Evolutionary conservation across 2,797 vertebrate species (phyloP), one percentile per base, ranked within the genome.

Genomic region (Galaxias olidus): DNA sequence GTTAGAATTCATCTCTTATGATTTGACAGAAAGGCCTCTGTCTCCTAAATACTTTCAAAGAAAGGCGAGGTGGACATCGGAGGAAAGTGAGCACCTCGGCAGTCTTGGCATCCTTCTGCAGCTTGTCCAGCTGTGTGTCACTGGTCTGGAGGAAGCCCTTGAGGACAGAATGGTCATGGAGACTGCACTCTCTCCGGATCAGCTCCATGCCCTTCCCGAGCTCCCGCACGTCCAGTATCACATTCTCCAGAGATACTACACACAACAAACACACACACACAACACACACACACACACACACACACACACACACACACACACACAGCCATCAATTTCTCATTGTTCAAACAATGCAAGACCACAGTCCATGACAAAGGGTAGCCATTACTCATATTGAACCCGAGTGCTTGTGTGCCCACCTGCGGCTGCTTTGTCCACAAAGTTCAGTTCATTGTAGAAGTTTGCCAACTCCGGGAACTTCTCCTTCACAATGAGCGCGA

Each of bases 141-240:
- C 90, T 96, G 75, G 81, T 55, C 49, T 91, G 92, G 73, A 98
- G 87, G 87, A 99, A 99, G 76, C 78, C 81, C 68, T 97, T 95
- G 63, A 99, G 93, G n/a, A 98, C 90, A 0, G 91, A 84, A 66
- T 95, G 94, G 77, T 98, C 97, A 0, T 98, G 97, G 52, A 94
- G 90, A 71, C 93, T 94, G 19, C 96, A 96, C 82, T 98, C 96
- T 41, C 93, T 89, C 51, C 95, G 91, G 69, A 98, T 94, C 81
- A 98, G 88, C 41, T 99, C 97, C 97, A 98, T 98, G 30, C 96
- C 96, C 75, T 95, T 94, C 7, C 95, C 96, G 84, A 98, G 90
- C 87, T 99, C 97, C 80, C 94, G 93, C 1, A 98, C 96, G 0
- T 99, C 97, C 73, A 96, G 88, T 85, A 99, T 81, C 75, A 99